Evolutionary conservation across 1,140 invertebrate species (phyloP).

Genomic region (Antheraea mylitta): DNA sequence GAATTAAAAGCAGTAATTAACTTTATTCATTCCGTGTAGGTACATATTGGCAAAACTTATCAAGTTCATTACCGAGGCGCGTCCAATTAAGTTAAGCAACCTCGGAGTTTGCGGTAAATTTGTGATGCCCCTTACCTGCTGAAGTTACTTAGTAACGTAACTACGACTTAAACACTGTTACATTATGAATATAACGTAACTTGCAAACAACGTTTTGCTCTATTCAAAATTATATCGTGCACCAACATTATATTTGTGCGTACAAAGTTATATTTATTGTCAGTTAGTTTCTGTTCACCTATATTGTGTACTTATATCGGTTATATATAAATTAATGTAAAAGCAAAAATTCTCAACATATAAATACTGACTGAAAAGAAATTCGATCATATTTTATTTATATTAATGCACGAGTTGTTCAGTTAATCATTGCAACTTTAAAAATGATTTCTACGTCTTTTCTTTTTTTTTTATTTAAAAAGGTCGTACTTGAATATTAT

Average conservation of each 20-base stretch:
- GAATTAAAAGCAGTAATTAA: too few relatives aligned
- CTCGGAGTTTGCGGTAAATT: conserved; percentile 3
- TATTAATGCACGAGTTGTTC: too few relatives aligned
- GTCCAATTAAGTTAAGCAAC: conserved; percentile 1
- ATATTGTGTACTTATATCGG: too few relatives aligned
- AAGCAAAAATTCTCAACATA: too few relatives aligned
- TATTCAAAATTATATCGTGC: background rate
- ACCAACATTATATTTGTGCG: background rate
- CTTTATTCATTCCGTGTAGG: background rate
- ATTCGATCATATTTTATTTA: too few relatives aligned
- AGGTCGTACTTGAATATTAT: too few relatives aligned
- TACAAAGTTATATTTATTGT: background rate
- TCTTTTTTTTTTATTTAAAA: too few relatives aligned
- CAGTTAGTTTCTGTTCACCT: too few relatives aligned
- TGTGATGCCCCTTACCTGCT: background rate
- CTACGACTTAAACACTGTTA: background rate
- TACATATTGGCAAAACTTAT: background rate
- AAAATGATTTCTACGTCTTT: too few relatives aligned
- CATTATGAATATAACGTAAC: background rate
- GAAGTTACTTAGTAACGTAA: background rate
- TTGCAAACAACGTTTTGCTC: background rate
- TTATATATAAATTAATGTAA: too few relatives aligned
- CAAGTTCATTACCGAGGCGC: conserved; percentile 3
- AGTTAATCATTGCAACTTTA: too few relatives aligned
- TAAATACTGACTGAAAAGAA: too few relatives aligned